A percentile compares a stretch with the other conserved stretches of the same genome.
Conservation (phyloP, 1,140 invertebrate genomes). For the Macrotrachela quadricornifera region DNA sequence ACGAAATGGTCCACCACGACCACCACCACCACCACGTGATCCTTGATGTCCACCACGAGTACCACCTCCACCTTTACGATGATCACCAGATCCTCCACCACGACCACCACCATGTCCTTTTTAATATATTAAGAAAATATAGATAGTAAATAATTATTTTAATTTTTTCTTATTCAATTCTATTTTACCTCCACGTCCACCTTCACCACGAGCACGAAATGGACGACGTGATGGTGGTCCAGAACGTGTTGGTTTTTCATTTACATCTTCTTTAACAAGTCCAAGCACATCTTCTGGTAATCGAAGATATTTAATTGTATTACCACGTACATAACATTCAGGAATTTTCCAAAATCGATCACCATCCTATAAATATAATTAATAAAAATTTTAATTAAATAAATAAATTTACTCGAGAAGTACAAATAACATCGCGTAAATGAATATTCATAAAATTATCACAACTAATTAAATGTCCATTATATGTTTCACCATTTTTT, state of each 20-base stretch:
- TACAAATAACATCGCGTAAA: slow-evolving; percentile 91
- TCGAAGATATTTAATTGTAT: slow-evolving; percentile 93
- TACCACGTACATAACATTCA: slow-evolving; percentile 92
- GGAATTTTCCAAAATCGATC: slow-evolving; percentile 99
- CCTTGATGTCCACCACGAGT: slow-evolving; percentile 11
- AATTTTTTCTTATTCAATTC: too few relatives aligned
- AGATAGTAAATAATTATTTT: too few relatives aligned
- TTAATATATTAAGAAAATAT: too few relatives aligned
- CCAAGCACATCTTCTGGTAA: slow-evolving; percentile 98
- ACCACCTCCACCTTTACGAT: slow-evolving; percentile 19
- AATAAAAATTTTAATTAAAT: neutral
- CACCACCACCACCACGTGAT: slow-evolving; percentile 28
- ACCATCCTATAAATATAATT: slow-evolving; percentile 52
- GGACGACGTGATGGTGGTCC: slow-evolving; percentile 9
- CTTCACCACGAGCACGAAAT: too few relatives aligned
- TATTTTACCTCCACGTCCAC: slow-evolving; percentile 24
- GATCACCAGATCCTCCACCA: slow-evolving; percentile 21
- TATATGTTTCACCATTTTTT: slow-evolving; percentile 99
- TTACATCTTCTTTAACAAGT: slow-evolving; percentile 85
- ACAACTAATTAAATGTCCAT: slow-evolving; percentile 91
- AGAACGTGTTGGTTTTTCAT: slow-evolving; percentile 30
- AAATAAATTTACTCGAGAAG: slow-evolving; percentile 49
- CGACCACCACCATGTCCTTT: slow-evolving; percentile 18
- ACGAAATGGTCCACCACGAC: neutral
- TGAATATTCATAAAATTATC: slow-evolving; percentile 99